Percentiles rank a stretch among this genome's conserved stretches.
These are phyloP conservation scores for Volucella zonaria DNA, from an alignment of 2,888 invertebrate genomes.

Conservation along the genomic window DNA sequence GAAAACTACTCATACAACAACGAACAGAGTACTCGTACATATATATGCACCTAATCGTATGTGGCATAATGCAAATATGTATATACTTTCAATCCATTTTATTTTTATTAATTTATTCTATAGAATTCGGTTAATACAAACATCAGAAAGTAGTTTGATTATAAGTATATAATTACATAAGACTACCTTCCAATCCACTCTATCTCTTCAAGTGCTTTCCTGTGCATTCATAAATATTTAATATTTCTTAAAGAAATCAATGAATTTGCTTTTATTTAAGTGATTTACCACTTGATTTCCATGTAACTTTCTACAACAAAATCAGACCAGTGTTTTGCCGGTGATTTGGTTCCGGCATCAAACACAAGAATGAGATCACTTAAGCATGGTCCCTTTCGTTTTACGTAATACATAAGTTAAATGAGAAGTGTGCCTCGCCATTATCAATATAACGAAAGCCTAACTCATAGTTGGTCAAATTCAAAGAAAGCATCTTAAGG, in stretches of 20 bases:
- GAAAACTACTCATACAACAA: too few relatives aligned
- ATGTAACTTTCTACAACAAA: constrained; percentile 55
- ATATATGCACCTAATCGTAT: too few relatives aligned
- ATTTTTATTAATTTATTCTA: too few relatives aligned
- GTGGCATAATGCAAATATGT: too few relatives aligned
- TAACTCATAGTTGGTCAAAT: neutral
- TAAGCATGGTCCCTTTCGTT: constrained; percentile 27
- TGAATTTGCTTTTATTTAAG: constrained; percentile 29
- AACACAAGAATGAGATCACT: neutral
- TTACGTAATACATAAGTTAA: constrained; percentile 14
- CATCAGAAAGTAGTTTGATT: constrained; percentile 1
- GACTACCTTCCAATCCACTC: neutral
- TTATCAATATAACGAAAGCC: constrained; percentile 11
- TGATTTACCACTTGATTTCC: constrained; percentile 57
- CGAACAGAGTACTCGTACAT: too few relatives aligned
- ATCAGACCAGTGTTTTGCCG: constrained; percentile 21
- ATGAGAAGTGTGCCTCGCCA: neutral
- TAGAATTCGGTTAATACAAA: neutral
- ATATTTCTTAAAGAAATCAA: constrained; percentile 13
- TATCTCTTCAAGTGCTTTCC: neutral
- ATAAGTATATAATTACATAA: neutral
- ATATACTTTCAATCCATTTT: too few relatives aligned
- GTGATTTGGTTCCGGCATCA: constrained; percentile 33
- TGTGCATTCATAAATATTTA: constrained; percentile 25
- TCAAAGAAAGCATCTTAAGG: neutral